These are phyloP conservation scores for Distichodus sexfasciatus DNA, from an alignment of 2,797 vertebrate genomes.

Conservation along the genomic window DNA sequence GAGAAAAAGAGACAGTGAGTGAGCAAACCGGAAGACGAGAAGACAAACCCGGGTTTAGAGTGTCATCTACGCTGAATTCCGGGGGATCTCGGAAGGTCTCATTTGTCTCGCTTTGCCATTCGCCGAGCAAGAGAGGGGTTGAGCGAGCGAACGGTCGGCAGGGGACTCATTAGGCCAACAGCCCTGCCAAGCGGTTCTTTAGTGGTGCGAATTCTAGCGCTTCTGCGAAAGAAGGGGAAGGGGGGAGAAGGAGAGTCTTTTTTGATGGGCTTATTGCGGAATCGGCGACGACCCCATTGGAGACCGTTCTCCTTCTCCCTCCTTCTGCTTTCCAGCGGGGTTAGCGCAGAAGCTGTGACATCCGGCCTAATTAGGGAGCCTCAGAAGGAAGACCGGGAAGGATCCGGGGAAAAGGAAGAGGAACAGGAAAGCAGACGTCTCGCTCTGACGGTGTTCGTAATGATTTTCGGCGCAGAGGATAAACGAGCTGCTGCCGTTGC, in stretches of 20 bases:
- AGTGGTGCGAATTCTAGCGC: neutral
- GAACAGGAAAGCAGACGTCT: neutral
- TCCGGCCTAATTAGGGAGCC: conserved; percentile 6
- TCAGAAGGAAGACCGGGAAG: neutral
- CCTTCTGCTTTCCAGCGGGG: no score
- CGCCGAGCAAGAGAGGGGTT: neutral
- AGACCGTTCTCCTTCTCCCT: no score
- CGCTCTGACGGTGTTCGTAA: no score
- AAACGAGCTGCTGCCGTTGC: no score
- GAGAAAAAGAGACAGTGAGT: no score
- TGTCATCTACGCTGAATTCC: no score
- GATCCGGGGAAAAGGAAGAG: neutral
- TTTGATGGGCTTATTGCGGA: no score
- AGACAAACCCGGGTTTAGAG: neutral
- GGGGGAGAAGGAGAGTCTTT: neutral
- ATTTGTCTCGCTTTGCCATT: neutral
- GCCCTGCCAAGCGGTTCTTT: neutral
- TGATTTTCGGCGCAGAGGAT: no score
- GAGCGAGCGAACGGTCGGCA: neutral
- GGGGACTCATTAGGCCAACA: conserved; percentile 9
- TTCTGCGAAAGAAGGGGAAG: neutral
- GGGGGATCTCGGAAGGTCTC: neutral
- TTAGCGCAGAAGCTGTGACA: neutral
- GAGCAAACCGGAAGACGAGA: conserved; percentile 67
- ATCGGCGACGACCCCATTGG: no score